These are phyloP conservation scores for Stigmatopora argus DNA, from an alignment of 2,113 vertebrate species.

Conservation along the genomic window DNA sequence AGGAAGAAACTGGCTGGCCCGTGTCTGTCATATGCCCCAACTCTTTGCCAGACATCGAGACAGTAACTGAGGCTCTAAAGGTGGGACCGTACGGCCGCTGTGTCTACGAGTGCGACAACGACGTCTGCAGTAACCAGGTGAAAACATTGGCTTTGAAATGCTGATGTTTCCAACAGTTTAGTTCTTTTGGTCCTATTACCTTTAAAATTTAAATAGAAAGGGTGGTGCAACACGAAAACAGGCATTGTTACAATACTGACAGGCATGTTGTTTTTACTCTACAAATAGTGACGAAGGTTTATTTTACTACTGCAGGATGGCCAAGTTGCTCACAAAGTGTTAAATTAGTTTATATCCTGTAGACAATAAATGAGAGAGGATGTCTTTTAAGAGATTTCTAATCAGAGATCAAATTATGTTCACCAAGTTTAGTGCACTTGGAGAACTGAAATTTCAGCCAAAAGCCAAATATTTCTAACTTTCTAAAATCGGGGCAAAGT, in stretches of 20 bases:
- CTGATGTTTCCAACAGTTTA: not conserved
- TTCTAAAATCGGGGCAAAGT: not conserved
- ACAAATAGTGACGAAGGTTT: too few species aligned
- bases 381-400: too few species aligned
- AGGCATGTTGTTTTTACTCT: too few species aligned
- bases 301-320: too few species aligned
- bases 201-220: too few species aligned
- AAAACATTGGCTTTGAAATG: slow-evolving; percentile 1
- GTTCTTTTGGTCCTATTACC: too few species aligned
- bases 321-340: too few species aligned
- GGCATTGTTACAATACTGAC: too few species aligned
- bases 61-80: slow-evolving; percentile 69
- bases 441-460: not conserved
- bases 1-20: slow-evolving; percentile 74
- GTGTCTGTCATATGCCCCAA: slow-evolving; percentile 71
- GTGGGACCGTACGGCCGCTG: slow-evolving; percentile 78
- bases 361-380: too few species aligned
- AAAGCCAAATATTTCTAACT: not conserved
- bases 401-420: too few species aligned
- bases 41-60: slow-evolving; percentile 72
- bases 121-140: slow-evolving; percentile 79
- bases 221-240: too few species aligned
- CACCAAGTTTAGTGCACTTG: not conserved
- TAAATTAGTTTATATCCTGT: too few species aligned
- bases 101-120: slow-evolving; percentile 81